Base-by-base conservation (phyloP, 2,113 vertebrate genomes). In the Nothocercus julius region DNA sequence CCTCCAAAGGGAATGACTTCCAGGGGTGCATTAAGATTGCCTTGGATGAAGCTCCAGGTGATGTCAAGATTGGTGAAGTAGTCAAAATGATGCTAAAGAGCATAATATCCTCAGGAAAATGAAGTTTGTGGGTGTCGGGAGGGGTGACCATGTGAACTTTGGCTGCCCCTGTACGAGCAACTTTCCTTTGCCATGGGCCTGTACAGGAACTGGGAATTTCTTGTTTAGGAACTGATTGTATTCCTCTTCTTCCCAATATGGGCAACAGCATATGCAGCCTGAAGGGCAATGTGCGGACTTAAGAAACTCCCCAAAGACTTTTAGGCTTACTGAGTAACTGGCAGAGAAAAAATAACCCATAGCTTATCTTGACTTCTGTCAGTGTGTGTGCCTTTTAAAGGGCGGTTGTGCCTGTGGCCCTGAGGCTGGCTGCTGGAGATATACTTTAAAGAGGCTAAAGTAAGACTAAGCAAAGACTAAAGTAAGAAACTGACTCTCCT, bases 321-420 rank as follows among this genome's bases (percentile, higher is more conserved):
- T 25, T 61, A 49, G 40, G 47, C 22, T 70, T 85, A 44, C 32
- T 62, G 70, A 64, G 15, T 84, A 64, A 44, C 38, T 47, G 69
- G 22, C 59, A n/a, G 82, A 75, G 72, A 69, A 8, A 49, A 4
- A 58, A 1, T 2, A 45, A 69, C 30, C 40, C 24, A 1, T 63
- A 21, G 36, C 76, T 85, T 1, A 1, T 54, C 70, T 69, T 19
- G 38, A 15, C 30, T 87, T 25, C 54, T n/a, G 13, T 69, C 69
- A 62, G 32, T 28, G 11, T 87, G 58, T 16, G 24, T 0, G 15
- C 0, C 0, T 49, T 89, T 73, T 30, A 30, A 87, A 67, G 36
- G 28, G 27, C 89, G 82, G 34, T 1, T 11, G 34, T 44, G 62
- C 11, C n/a, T 73, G n/a, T 30, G 91, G 72, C 38, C 69, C 3